Conservation (phyloP, 1,140 invertebrate genomes). For the Drosophila tristis region DNA sequence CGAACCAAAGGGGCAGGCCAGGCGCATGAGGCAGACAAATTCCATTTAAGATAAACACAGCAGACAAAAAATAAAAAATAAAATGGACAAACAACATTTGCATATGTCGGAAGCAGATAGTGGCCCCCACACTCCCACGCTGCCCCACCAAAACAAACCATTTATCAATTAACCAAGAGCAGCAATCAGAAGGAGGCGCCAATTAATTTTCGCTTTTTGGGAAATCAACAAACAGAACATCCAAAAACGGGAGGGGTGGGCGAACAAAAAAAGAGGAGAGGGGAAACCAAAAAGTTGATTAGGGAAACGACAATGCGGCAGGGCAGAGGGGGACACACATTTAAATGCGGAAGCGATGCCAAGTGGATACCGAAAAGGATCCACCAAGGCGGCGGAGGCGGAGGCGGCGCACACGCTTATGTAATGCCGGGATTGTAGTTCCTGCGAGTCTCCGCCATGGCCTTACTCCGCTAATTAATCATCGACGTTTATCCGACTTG, state of each 20-base stretch:
- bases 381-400: slow-evolving; percentile 30
- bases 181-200: slow-evolving; percentile 53
- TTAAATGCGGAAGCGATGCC: slow-evolving; percentile 73
- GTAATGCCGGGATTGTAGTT: slow-evolving; percentile 52
- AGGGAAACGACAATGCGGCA: slow-evolving; percentile 24
- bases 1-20: not conserved
- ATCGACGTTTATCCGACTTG: slow-evolving; percentile 82
- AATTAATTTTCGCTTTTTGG: slow-evolving; percentile 76
- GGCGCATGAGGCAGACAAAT: slow-evolving; percentile 10
- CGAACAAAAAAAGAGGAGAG: not conserved
- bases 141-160: slow-evolving; percentile 31
- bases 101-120: slow-evolving; percentile 44
- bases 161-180: slow-evolving; percentile 70
- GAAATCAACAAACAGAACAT: slow-evolving; percentile 43
- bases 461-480: slow-evolving; percentile 66
- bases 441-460: slow-evolving; percentile 6
- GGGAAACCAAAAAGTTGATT: slow-evolving; percentile 71
- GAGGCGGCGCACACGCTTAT: slow-evolving; percentile 49
- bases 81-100: slow-evolving; percentile 28
- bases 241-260: too few relatives aligned
- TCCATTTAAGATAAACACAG: slow-evolving; percentile 29
- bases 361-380: slow-evolving; percentile 41
- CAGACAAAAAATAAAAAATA: slow-evolving; percentile 5
- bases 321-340: slow-evolving; percentile 16
- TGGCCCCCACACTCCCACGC: not conserved